These are phyloP conservation scores for Hyalella azteca DNA, from an alignment of 2,888 invertebrate genomes.

Conservation along the genomic window DNA sequence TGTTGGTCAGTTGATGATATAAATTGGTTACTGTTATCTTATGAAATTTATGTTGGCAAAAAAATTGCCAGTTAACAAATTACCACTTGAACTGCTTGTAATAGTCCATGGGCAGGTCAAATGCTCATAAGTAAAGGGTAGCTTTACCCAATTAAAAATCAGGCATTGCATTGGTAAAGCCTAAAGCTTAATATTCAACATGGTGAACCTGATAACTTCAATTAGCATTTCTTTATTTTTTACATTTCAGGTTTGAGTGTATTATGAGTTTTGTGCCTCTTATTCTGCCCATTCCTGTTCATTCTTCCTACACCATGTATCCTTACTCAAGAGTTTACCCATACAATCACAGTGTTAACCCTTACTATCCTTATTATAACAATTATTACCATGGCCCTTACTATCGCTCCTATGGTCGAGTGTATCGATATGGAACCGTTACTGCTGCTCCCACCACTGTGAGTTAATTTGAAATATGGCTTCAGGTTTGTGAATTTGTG, in stretches of 20 bases:
- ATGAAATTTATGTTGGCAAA: too few relatives aligned
- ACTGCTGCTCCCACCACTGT: conserved; percentile 7
- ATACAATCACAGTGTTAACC: neutral
- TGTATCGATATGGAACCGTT: neutral
- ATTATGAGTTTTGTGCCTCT: neutral
- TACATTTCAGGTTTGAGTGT: neutral
- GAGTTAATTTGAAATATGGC: neutral
- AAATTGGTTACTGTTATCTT: too few relatives aligned
- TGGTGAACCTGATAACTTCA: too few relatives aligned
- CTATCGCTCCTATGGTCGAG: conserved; percentile 19
- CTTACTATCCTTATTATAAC: neutral
- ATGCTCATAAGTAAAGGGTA: too few relatives aligned
- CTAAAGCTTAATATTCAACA: too few relatives aligned
- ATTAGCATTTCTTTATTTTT: neutral
- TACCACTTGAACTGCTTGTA: too few relatives aligned
- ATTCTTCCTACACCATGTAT: neutral
- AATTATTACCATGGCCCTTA: neutral
- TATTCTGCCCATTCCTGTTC: neutral
- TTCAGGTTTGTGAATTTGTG: neutral
- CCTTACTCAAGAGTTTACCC: neutral
- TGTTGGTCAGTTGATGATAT: too few relatives aligned
- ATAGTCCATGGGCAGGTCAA: too few relatives aligned
- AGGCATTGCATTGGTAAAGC: too few relatives aligned
- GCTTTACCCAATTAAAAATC: too few relatives aligned
- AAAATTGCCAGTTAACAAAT: too few relatives aligned